Base-by-base conservation (phyloP, 2,888 invertebrate species). In the Erebia epiphron region DNA sequence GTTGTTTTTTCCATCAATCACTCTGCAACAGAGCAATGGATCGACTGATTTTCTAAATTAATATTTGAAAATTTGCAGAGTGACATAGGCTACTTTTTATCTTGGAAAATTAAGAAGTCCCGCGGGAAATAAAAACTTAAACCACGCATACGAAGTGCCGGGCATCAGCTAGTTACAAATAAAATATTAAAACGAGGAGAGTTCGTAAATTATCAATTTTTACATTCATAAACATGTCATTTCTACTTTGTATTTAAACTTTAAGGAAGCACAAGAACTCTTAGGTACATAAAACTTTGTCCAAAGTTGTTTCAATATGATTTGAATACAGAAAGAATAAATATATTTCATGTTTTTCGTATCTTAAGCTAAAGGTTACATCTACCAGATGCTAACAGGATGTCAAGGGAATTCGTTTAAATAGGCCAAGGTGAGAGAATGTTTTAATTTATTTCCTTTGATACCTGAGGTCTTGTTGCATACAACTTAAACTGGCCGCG, bases 381-480 rank as follows among this genome's bases (percentile, higher is more conserved):
- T 14, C 35, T 43, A 18, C 18, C 61, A 46, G 46, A 46, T 61
- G 46, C 16, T 18, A 46, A 21, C 18, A 16, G 1, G 61, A 21
- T 61, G 61, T 43, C 61, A 61, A 61, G 61, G 61, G 61, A 14
- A 61, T 5, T 2, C 43, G n/a, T 46, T 18, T 13, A 61, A 61
- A 61, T 61, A 46, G 61, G 61, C 18, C 61, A 61, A 61, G 61
- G 61, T 61, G 61, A 46, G 61, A 21, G 16, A 61, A 14, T 43
- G 46, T 13, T 16, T 41, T 46, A 61, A 61, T 46, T 61, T 58
- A 35, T 58, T 14, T 9, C 35, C 14, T 43, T 60, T 43, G 8
- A 13, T 18, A 18, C 60, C 60, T n/a, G 10, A 54, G 18, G 2
- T 16, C 18, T 54, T 54, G 54, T 18, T 18, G 10, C 18, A 9